Evolutionary conservation across 2,888 invertebrate species (phyloP).

Genomic region (Drosophila cognata): DNA sequence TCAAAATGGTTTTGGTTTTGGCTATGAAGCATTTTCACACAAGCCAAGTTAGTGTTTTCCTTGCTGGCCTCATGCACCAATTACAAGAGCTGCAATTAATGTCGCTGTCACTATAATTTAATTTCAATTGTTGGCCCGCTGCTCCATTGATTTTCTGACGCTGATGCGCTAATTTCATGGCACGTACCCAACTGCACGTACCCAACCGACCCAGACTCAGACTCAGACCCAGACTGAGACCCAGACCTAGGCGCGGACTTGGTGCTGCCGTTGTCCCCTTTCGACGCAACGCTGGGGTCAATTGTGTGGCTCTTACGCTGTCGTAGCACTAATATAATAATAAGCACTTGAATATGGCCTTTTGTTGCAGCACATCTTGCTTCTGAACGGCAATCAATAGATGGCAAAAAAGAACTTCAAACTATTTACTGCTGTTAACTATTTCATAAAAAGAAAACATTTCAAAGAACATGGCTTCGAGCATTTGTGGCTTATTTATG

Average conservation of each 20-base stretch:
- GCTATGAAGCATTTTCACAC: slow-evolving; percentile 19
- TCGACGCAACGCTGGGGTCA: slow-evolving; percentile 57
- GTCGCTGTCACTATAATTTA: slow-evolving; percentile 56
- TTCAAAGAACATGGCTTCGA: slow-evolving; percentile 32
- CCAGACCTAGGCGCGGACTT: background rate
- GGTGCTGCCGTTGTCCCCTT: slow-evolving; percentile 17
- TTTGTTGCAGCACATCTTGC: slow-evolving; percentile 45
- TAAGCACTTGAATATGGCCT: slow-evolving; percentile 64
- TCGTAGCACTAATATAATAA: slow-evolving; percentile 73
- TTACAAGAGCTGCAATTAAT: slow-evolving; percentile 56
- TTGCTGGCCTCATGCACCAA: slow-evolving; percentile 1
- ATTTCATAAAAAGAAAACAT: slow-evolving; percentile 30
- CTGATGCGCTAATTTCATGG: slow-evolving; percentile 70
- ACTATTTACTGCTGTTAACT: slow-evolving; percentile 42
- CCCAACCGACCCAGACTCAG: slow-evolving; percentile 14
- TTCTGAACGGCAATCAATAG: slow-evolving; percentile 46
- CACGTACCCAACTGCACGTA: slow-evolving; percentile 53
- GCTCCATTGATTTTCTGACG: slow-evolving; percentile 64
- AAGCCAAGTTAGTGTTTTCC: slow-evolving; percentile 1
- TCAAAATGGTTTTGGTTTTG: slow-evolving; percentile 38
- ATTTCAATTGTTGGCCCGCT: slow-evolving; percentile 58
- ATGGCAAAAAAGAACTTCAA: slow-evolving; percentile 37
- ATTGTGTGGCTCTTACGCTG: slow-evolving; percentile 68
- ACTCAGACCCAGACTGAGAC: slow-evolving; percentile 17
- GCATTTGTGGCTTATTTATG: slow-evolving; percentile 51